phyloP scores from a whole-genome alignment of 2,797 vertebrate species.

The Notolepis coatsorum region DNA sequence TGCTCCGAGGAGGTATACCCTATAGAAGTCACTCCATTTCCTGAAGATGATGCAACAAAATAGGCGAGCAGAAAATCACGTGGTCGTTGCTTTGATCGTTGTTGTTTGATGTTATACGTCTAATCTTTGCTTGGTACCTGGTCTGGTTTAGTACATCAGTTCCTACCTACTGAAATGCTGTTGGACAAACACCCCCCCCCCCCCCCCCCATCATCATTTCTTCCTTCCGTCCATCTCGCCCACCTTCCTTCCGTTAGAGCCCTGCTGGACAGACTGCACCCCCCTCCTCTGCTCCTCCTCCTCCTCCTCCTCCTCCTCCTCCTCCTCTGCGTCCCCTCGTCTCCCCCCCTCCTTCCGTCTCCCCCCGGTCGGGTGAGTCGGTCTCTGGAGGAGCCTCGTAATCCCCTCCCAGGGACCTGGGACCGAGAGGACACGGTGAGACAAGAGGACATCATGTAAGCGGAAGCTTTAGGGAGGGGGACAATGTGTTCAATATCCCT shows the following conservation, averaged over 20 bases:
- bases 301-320: background rate
- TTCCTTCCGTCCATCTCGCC: conserved; percentile 10
- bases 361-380: background rate
- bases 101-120: too few species aligned
- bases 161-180: too few species aligned
- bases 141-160: too few species aligned
- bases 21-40: too few species aligned
- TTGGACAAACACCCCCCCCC: too few species aligned
- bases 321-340: conserved; percentile 58
- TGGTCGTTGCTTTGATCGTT: too few species aligned
- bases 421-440: background rate
- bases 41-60: too few species aligned
- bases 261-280: conserved; percentile 11
- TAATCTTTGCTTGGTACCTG: too few species aligned
- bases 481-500: too few species aligned
- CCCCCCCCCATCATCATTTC: too few species aligned
- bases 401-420: conserved; percentile 35
- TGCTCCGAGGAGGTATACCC: too few species aligned
- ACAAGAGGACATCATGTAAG: background rate
- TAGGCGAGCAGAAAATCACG: too few species aligned
- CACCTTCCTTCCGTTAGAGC: conserved; percentile 47
- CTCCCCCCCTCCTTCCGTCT: conserved; percentile 3
- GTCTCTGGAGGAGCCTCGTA: conserved; percentile 1
- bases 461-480: background rate
- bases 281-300: conserved; percentile 61